These are phyloP conservation scores for Stenoptilia bipunctidactyla DNA, from an alignment of 2,888 invertebrate species.

Conservation along the genomic window DNA sequence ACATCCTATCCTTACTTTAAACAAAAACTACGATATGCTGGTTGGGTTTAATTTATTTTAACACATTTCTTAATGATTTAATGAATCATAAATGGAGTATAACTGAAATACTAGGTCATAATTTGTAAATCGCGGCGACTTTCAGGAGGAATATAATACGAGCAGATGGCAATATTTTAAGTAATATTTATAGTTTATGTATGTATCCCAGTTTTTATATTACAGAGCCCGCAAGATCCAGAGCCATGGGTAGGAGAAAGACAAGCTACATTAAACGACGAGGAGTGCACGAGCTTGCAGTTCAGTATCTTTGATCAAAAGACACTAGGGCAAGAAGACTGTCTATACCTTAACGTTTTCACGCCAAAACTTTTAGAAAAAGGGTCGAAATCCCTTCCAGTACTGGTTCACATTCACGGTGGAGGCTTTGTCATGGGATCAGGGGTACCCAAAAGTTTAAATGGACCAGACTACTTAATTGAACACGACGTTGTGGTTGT, in stretches of 20 bases:
- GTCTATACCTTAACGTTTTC: constrained; percentile 42
- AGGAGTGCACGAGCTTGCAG: constrained; percentile 25
- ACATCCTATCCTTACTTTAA: too few relatives aligned
- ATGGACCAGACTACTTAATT: constrained; percentile 41
- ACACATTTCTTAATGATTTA: too few relatives aligned
- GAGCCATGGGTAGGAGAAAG: constrained; percentile 48
- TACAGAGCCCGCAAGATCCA: constrained; percentile 40
- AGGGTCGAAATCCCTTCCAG: constrained; percentile 23
- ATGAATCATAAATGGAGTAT: too few relatives aligned
- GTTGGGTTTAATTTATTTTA: too few relatives aligned
- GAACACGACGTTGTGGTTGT: constrained; percentile 23
- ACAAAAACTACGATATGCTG: too few relatives aligned
- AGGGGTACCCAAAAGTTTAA: constrained; percentile 28
- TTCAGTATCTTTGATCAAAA: constrained; percentile 18
- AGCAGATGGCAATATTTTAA: too few relatives aligned
- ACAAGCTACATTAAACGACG: constrained; percentile 51
- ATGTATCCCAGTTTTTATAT: too few relatives aligned
- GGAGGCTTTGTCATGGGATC: constrained; percentile 41
- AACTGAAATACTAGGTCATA: too few relatives aligned
- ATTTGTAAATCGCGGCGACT: too few relatives aligned
- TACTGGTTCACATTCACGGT: constrained; percentile 45
- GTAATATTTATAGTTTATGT: too few relatives aligned
- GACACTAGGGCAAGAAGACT: constrained; percentile 38
- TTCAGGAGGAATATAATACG: too few relatives aligned
- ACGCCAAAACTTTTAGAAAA: constrained; percentile 28